Base-by-base conservation (phyloP, 2,888 invertebrate genomes). In the Thalpophila matura region DNA sequence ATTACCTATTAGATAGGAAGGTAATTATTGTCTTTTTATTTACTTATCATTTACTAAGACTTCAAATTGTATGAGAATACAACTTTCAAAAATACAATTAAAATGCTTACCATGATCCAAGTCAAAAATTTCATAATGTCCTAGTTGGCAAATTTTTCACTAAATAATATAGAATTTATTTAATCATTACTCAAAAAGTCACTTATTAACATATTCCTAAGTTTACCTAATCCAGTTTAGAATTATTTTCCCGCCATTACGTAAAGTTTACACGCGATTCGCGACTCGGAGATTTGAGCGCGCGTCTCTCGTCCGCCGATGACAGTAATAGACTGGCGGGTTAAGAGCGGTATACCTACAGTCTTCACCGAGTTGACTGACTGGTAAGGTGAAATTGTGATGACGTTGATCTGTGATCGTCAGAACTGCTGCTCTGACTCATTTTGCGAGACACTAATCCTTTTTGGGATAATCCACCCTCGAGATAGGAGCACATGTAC, bases 201-300 rank as follows among this genome's bases (percentile, higher is more conserved):
- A 59, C 57, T 46, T 59, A 38, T 10, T 55, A 26, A 51, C 29
- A 70, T 61, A 46, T 51, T 64, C 53, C 26, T n/a, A 20, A 53
- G 38, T 51, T 49, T n/a, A n/a, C n/a, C n/a, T n/a, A n/a, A 27
- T 24, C 12, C 56, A 51, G 37, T 47, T 38, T 51, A 14, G 31
- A 42, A 76, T 70, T 73, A 81, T 82, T 88, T 91, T 90, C 89
- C 88, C 91, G 91, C 89, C 92, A 92, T 91, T 65, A 59, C 87
- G 88, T 81, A 86, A 93, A 93, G 86, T 91, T 93, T 85, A 87
- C 83, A 85, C 93, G 92, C 91, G 88, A 74, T 74, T 60, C 74
- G 83, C 83, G 82, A 69, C 57, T 43, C 60, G 47, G 65, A 65
- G 71, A 53, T 51, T 61, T 58, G 68, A 35, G 67, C 77, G 80